Percentiles rank a stretch among this genome's conserved stretches.
Conservation (phyloP, 2,113 vertebrate species). For the Sebastes fasciatus region DNA sequence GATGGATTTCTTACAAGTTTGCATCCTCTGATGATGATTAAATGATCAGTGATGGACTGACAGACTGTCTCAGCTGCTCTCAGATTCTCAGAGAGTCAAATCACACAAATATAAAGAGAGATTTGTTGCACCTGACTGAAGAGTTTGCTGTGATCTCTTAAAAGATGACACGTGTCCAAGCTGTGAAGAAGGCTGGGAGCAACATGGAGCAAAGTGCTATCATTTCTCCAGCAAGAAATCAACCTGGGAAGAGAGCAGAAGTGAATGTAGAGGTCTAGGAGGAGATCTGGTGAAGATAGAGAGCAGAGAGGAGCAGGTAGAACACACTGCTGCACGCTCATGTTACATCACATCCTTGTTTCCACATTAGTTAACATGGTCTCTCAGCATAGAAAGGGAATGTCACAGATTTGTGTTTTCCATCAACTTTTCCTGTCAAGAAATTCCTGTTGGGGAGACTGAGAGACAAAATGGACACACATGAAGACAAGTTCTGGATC, state of each 20-base stretch:
- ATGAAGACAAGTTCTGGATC: conserved; percentile 68
- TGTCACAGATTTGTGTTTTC: not conserved
- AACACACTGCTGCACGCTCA: not conserved
- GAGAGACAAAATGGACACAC: accelerated
- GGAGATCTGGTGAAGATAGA: conserved; percentile 58
- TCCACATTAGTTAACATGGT: not conserved
- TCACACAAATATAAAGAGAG: not conserved
- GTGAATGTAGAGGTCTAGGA: accelerated
- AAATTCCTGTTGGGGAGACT: accelerated
- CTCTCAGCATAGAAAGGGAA: not conserved
- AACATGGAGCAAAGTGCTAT: conserved; percentile 32
- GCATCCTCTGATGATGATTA: not conserved
- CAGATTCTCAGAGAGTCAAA: not conserved
- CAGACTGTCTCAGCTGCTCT: conserved; percentile 4
- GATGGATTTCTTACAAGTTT: not conserved
- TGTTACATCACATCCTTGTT: not conserved
- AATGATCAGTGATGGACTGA: not conserved
- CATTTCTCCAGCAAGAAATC: not conserved
- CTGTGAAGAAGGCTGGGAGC: conserved; percentile 40
- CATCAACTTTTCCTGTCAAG: conserved; percentile 15
- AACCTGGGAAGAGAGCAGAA: not conserved
- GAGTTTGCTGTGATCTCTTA: not conserved
- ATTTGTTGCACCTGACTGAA: accelerated
- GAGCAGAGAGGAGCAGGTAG: conserved; percentile 62
- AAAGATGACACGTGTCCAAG: accelerated